phyloP scores from a whole-genome alignment of 2,113 vertebrate genomes.

The Pungitius pungitius region DNA sequence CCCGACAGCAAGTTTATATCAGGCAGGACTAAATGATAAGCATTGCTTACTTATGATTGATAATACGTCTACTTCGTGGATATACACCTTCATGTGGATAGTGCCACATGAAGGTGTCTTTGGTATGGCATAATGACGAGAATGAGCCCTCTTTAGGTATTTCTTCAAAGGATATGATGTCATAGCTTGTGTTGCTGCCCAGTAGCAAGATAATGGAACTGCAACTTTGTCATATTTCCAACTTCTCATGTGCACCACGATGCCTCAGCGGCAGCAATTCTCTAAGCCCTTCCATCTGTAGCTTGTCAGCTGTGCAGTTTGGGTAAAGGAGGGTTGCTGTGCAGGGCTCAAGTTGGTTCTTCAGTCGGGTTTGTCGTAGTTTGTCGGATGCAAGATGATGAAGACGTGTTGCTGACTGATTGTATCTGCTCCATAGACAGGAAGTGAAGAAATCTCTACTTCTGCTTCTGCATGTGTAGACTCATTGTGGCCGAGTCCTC shows the following conservation, averaged over 20 bases:
- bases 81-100: not conserved
- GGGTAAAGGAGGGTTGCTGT: not conserved
- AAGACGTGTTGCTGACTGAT: not conserved
- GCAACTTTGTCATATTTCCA: not conserved
- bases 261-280: not conserved
- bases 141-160: not conserved
- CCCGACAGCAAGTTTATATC: too few species aligned
- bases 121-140: not conserved
- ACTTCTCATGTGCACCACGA: not conserved
- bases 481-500: slow-evolving; percentile 11
- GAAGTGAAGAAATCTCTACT: slow-evolving; percentile 16
- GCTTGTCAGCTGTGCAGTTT: not conserved
- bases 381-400: not conserved
- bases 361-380: not conserved
- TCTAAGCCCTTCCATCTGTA: not conserved
- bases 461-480: slow-evolving; percentile 29
- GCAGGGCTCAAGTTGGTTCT: not conserved
- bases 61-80: too few species aligned
- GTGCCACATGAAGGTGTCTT: not conserved
- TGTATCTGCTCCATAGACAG: not conserved
- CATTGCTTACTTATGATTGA: not conserved
- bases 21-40: not conserved
- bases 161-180: not conserved
- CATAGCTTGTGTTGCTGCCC: not conserved
- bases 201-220: not conserved